Base-by-base conservation (phyloP, 2,113 vertebrate species). In the Sylvietta virens region DNA sequence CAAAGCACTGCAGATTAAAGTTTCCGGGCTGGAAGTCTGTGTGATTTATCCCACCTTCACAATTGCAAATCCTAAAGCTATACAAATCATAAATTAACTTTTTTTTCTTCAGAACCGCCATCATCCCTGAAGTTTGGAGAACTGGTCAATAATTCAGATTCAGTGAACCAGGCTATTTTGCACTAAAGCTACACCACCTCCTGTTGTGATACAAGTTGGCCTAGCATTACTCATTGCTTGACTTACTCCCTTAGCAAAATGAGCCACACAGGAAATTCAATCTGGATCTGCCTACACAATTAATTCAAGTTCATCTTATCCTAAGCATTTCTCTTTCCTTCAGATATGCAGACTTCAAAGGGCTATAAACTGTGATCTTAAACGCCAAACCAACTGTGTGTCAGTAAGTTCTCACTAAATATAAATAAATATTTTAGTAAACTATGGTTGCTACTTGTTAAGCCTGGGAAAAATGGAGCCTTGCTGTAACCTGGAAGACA, bases 271-370 rank as follows among this genome's bases (percentile, higher is more conserved):
- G 15, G 18, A 79, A 80, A 91, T 78, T 81, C 92, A 66, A 28
- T 60, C 87, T 35, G 30, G 74, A 72, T 58, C 82, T 95, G 86
- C 79, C 87, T 42, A 58, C 54, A 74, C 12, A 0, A 65, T 91
- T 90, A 92, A 95, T 81, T 90, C 79, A 67, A 74, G 93, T 62
- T 95, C 83, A 86, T 47, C 56, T 95, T 88, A 79, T 62, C 83
- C 74, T 58, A 62, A 95, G 78, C n/a, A 61, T 48, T 79, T 85
- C 61, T 82, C 85, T 83, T 69, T 65, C 94, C 61, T 92, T 94
- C 92, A 93, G 72, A 95, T 58, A 87, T 2, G 22, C n/a, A 65
- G 89, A 87, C 91, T 96, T 97, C 93, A 96, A 95, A 95, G 73
- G 76, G 65, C 77, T 58, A 70, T 50, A 94, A 96, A 95, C 84